Evolutionary conservation across 2,113 vertebrate species (phyloP).

Genomic region (Piliocolobus tephrosceles): DNA sequence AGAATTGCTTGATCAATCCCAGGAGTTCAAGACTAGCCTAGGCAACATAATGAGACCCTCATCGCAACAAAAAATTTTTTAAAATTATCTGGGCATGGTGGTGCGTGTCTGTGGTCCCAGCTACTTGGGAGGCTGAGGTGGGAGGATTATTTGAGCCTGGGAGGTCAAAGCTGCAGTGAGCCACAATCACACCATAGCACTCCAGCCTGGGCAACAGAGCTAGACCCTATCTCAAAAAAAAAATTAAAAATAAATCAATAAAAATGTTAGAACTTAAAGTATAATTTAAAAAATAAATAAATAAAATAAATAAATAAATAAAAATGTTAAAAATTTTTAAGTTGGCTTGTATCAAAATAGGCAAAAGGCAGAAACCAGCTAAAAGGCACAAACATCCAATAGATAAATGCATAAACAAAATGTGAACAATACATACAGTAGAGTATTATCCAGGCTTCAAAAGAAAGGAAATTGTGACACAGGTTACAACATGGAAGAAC

Average conservation of each 20-base stretch:
- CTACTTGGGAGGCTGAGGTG: neutral
- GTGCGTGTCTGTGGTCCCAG: neutral
- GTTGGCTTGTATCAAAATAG: neutral
- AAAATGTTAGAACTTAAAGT: neutral
- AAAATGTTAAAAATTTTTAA: neutral
- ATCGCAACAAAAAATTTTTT: neutral
- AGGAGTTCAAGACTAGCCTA: neutral
- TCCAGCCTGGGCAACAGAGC: neutral
- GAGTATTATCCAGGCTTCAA: neutral
- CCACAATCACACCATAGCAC: neutral
- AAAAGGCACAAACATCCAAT: neutral
- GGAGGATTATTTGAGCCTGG: too few relatives aligned
- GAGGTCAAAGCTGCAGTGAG: neutral
- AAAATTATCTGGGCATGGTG: neutral
- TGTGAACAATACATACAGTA: neutral
- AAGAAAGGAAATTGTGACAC: neutral
- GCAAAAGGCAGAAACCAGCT: neutral
- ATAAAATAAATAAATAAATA: neutral
- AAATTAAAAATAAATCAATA: neutral
- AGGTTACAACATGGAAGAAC: neutral
- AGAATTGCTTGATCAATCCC: neutral
- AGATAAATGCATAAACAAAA: neutral
- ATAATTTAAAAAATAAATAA: too few relatives aligned
- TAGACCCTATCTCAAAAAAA: neutral
- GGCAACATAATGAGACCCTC: neutral